These are phyloP conservation scores for Neomorphus geoffroyi DNA, from an alignment of 2,797 vertebrate species.

Conservation along the genomic window DNA sequence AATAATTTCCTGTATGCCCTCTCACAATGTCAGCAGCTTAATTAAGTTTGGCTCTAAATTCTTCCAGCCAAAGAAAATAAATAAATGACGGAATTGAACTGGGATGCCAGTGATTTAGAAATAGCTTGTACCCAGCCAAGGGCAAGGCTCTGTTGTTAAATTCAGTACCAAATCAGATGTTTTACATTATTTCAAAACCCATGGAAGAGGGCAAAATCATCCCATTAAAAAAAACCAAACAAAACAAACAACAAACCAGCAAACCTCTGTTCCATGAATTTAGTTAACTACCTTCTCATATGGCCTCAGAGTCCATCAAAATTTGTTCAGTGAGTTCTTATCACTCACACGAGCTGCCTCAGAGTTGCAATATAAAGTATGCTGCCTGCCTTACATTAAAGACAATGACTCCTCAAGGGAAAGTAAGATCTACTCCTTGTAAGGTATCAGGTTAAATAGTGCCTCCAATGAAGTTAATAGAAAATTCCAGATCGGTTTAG, in stretches of 20 bases:
- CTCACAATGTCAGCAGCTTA: constrained; percentile 24
- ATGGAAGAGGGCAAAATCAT: neutral
- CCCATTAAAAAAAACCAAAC: neutral
- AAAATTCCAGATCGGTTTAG: neutral
- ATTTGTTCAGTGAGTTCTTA: neutral
- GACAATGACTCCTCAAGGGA: neutral
- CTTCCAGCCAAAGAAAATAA: neutral
- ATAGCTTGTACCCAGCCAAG: neutral
- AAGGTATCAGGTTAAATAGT: neutral
- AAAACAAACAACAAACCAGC: too few species aligned
- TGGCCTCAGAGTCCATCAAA: neutral
- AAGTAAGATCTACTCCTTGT: neutral
- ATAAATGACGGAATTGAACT: neutral
- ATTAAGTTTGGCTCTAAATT: constrained; percentile 46
- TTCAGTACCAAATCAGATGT: neutral
- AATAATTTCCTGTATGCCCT: neutral
- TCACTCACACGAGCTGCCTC: neutral
- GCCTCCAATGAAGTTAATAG: neutral
- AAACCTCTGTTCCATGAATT: neutral
- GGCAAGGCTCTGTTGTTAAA: neutral
- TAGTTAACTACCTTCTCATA: neutral
- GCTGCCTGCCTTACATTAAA: neutral
- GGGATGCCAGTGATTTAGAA: neutral
- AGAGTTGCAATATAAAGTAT: neutral
- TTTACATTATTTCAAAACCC: neutral